Conservation (phyloP, 2,888 invertebrate species). For the Parelbella ahira region DNA sequence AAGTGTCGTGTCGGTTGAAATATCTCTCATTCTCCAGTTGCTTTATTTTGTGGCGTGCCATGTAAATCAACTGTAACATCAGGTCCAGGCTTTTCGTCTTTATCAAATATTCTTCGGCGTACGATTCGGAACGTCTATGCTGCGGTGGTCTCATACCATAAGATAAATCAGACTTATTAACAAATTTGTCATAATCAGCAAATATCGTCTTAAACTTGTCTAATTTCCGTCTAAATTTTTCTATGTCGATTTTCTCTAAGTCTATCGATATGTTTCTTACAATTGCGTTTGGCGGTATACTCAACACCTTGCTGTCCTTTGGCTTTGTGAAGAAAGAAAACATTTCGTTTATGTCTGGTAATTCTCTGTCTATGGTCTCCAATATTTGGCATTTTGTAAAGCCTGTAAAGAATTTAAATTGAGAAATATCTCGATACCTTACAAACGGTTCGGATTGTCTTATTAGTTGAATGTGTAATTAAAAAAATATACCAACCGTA, state of each 20-base stretch:
- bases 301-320: background rate
- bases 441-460: no score
- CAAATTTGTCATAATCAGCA: background rate
- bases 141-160: no score
- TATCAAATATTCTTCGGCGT: no score
- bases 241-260: conserved; percentile 30
- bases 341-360: conserved; percentile 28
- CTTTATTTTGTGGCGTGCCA: conserved; percentile 39
- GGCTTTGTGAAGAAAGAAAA: conserved; percentile 26
- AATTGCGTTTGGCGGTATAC: conserved; percentile 12
- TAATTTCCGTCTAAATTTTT: conserved; percentile 28
- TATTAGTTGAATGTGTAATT: no score
- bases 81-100: conserved; percentile 35
- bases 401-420: no score
- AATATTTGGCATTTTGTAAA: conserved; percentile 7
- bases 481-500: no score
- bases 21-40: conserved; percentile 34
- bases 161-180: no score
- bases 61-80: conserved; percentile 44
- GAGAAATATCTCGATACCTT: no score
- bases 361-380: conserved; percentile 7
- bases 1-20: conserved; percentile 38
- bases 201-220: conserved; percentile 1
- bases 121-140: no score
- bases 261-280: conserved; percentile 31